Percentiles rank a stretch among this genome's conserved stretches.
These are phyloP conservation scores for Atta texana DNA, from an alignment of 1,140 invertebrate genomes.

Conservation along the genomic window DNA sequence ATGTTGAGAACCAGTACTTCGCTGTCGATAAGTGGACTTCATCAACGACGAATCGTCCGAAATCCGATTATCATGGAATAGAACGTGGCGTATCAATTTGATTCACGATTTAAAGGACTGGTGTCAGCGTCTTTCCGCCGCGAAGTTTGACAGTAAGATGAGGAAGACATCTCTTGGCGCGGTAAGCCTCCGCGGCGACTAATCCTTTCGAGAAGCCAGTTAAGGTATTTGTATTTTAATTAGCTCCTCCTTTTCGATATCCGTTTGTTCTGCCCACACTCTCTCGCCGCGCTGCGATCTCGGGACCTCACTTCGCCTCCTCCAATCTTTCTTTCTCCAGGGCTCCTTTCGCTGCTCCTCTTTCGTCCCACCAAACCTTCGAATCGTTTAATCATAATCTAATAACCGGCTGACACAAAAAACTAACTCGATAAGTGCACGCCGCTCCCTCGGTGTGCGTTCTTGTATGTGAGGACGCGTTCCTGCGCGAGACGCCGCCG, in stretches of 20 bases:
- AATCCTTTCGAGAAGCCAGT: conserved; percentile 79
- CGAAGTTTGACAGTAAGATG: conserved; percentile 71
- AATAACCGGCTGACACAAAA: conserved; percentile 86
- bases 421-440: conserved; percentile 83
- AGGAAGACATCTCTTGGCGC: conserved; percentile 71
- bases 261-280: conserved; percentile 79
- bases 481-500: conserved; percentile 18
- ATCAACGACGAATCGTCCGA: conserved; percentile 68
- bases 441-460: conserved; percentile 60
- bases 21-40: conserved; percentile 66
- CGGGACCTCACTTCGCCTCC: conserved; percentile 31
- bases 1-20: conserved; percentile 29
- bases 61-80: conserved; percentile 74
- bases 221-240: conserved; percentile 85
- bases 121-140: conserved; percentile 42
- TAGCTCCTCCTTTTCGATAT: conserved; percentile 82
- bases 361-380: conserved; percentile 57
- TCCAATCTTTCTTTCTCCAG: conserved; percentile 45
- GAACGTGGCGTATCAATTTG: conserved; percentile 73
- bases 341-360: conserved; percentile 43
- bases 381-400: conserved; percentile 86
- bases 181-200: conserved; percentile 75
- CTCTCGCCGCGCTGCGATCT: conserved; percentile 53
- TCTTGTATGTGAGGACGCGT: not conserved
- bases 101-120: conserved; percentile 70